Evolutionary conservation across 1,140 invertebrate genomes (phyloP).

Genomic region (Zaprionus kolodkinae): DNA sequence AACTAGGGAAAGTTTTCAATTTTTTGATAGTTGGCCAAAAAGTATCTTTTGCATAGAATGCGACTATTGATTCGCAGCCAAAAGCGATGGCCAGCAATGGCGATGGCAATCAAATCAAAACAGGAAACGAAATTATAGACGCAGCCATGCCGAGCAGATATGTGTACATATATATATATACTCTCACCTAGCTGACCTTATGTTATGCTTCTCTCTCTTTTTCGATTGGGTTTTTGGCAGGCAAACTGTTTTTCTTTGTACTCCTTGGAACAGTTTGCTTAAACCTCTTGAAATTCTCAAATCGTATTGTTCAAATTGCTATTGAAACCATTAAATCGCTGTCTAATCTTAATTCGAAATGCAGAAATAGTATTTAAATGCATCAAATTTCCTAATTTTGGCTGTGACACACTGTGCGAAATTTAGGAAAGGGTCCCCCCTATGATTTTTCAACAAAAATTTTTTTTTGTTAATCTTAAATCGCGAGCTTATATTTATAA

Average conservation of each 20-base stretch:
- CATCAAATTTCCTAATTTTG: too few relatives aligned
- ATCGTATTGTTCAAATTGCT: too few relatives aligned
- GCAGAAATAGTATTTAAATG: too few relatives aligned
- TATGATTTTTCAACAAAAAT: too few relatives aligned
- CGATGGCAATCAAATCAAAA: slow-evolving; percentile 41
- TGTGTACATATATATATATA: slow-evolving; percentile 6
- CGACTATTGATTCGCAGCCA: slow-evolving; percentile 68
- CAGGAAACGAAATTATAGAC: slow-evolving; percentile 13
- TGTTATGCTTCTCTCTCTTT: neutral
- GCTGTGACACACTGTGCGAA: too few relatives aligned
- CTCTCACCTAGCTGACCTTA: neutral
- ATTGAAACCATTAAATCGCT: too few relatives aligned
- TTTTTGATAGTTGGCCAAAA: slow-evolving; percentile 73
- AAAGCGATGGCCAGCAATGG: slow-evolving; percentile 13
- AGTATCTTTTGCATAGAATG: slow-evolving; percentile 67
- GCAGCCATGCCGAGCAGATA: neutral
- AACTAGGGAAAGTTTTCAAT: slow-evolving; percentile 45
- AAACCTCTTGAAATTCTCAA: too few relatives aligned
- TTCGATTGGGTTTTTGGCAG: neutral
- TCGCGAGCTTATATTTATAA: too few relatives aligned
- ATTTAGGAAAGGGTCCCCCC: too few relatives aligned
- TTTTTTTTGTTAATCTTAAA: too few relatives aligned
- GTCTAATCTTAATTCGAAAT: too few relatives aligned
- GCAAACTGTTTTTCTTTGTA: neutral
- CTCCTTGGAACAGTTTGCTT: neutral